Evolutionary conservation across 2,797 vertebrate species (phyloP).

Genomic region (Numenius phaeopus): DNA sequence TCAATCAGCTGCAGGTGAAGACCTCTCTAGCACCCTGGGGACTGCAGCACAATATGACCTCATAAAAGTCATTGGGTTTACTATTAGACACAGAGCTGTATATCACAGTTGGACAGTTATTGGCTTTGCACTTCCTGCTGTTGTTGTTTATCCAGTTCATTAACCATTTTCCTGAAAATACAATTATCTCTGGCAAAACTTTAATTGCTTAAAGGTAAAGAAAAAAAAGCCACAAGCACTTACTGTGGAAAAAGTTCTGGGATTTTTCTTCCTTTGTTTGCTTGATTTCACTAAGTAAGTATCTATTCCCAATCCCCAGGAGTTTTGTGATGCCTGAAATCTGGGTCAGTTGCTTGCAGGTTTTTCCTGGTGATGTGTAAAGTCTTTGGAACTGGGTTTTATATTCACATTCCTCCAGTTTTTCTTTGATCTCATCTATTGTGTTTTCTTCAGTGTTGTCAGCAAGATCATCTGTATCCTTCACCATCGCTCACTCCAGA

Average conservation of each 20-base stretch:
- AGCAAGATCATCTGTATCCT: background rate
- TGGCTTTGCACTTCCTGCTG: slow-evolving; percentile 66
- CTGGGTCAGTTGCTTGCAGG: background rate
- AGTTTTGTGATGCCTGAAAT: background rate
- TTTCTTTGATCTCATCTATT: background rate
- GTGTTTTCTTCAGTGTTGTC: background rate
- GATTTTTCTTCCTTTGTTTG: background rate
- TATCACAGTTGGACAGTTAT: slow-evolving; percentile 58
- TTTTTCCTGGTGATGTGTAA: background rate
- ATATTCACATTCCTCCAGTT: background rate
- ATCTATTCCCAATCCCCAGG: background rate
- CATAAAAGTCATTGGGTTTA: slow-evolving; percentile 50
- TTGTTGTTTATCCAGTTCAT: slow-evolving; percentile 71
- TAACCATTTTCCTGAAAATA: slow-evolving; percentile 69
- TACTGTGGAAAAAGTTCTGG: slow-evolving; percentile 25
- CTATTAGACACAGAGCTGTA: slow-evolving; percentile 51
- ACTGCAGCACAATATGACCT: slow-evolving; percentile 35
- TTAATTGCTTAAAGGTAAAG: slow-evolving; percentile 5
- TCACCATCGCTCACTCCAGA: background rate
- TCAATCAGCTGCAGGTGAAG: background rate
- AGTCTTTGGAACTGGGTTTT: background rate
- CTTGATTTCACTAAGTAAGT: background rate
- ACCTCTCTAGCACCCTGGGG: background rate
- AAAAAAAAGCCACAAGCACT: background rate
- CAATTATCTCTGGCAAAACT: slow-evolving; percentile 68